These are phyloP conservation scores for Pachypeltis micranthus DNA, from an alignment of 1,140 invertebrate species.

Conservation along the genomic window DNA sequence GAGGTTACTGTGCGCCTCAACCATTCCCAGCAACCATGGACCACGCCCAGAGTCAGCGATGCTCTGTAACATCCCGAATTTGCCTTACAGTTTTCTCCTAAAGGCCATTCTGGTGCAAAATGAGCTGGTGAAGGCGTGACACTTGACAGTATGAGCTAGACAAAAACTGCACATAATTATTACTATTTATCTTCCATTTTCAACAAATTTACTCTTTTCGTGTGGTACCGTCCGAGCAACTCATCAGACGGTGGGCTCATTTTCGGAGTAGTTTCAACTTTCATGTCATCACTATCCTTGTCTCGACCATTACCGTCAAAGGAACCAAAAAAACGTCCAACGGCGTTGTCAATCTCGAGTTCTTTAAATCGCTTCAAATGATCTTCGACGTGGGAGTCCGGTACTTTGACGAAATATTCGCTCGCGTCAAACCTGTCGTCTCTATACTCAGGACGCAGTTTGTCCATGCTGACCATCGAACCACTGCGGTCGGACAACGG, in stretches of 20 bases:
- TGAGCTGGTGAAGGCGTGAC: no score
- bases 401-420: background rate
- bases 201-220: background rate
- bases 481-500: background rate
- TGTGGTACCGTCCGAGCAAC: background rate
- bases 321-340: background rate
- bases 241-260: background rate
- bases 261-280: background rate
- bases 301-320: background rate
- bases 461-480: background rate
- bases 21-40: background rate
- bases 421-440: background rate
- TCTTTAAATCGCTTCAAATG: background rate
- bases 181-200: background rate
- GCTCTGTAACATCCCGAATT: background rate
- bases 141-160: no score
- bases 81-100: background rate
- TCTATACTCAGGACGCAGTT: background rate
- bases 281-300: background rate
- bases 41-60: background rate
- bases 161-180: no score
- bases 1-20: background rate
- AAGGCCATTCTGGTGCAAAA: no score
- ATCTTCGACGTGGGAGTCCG: background rate
- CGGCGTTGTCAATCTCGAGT: background rate